Conservation (phyloP, 2,888 invertebrate species). For the Chymomyza fuscimana region DNA sequence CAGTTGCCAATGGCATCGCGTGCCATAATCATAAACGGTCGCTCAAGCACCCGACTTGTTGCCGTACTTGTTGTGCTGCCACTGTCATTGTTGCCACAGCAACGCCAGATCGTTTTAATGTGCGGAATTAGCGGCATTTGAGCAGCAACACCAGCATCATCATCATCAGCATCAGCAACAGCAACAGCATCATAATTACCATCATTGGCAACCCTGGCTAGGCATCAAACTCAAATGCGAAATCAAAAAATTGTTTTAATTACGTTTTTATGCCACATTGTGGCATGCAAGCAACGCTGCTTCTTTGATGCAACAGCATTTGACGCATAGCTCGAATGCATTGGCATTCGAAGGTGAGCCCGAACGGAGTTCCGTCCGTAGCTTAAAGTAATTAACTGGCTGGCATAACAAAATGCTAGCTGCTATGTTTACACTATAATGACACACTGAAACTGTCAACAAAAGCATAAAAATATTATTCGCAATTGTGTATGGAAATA, state of each 20-base stretch:
- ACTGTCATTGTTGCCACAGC: conserved; percentile 2
- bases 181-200: neutral
- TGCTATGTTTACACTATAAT: neutral
- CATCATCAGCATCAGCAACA: too few relatives aligned
- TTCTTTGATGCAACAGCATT: neutral
- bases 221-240: conserved; percentile 4
- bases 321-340: neutral
- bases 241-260: conserved; percentile 32
- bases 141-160: neutral
- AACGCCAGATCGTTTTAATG: conserved; percentile 24
- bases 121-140: conserved; percentile 29
- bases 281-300: conserved; percentile 1
- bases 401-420: neutral
- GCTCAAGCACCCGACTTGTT: conserved; percentile 4
- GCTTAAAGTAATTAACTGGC: conserved; percentile 9
- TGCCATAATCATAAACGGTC: conserved; percentile 63
- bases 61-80: neutral
- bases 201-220: neutral
- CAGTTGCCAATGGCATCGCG: conserved; percentile 63
- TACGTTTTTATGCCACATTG: conserved; percentile 17
- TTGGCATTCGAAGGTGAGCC: neutral
- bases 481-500: conserved; percentile 41
- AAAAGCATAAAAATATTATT: conserved; percentile 62
- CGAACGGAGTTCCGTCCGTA: neutral
- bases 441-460: conserved; percentile 52